Conservation (phyloP, 2,113 vertebrate genomes). For the Sturnus vulgaris region DNA sequence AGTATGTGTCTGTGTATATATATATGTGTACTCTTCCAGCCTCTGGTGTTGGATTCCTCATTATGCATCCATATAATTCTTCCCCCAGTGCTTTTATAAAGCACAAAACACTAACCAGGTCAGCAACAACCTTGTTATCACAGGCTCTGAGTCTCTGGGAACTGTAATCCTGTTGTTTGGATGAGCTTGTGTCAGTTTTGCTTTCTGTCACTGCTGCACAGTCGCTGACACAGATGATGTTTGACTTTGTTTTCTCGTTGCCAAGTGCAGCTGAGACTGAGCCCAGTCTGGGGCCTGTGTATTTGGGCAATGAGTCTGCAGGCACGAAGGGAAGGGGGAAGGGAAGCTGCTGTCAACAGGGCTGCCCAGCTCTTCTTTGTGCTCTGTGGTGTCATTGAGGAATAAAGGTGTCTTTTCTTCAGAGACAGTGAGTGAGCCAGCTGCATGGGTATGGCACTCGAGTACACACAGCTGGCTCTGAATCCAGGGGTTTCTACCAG, state of each 20-base stretch:
- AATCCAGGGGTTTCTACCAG: not conserved
- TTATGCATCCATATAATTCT: constrained; percentile 7
- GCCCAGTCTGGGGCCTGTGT: not conserved
- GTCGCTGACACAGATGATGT: constrained; percentile 46
- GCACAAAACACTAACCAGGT: constrained; percentile 37
- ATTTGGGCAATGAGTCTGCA: not conserved
- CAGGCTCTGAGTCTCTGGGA: constrained; percentile 10
- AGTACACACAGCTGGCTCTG: not conserved
- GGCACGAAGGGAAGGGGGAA: not conserved
- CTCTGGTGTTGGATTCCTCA: not conserved
- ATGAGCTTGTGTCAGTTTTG: constrained; percentile 55
- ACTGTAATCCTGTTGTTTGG: constrained; percentile 49
- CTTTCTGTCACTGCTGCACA: constrained; percentile 40
- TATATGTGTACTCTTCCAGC: not conserved
- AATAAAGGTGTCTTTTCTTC: not conserved
- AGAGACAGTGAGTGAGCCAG: not conserved
- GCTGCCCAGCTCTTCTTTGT: not conserved
- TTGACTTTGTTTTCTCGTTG: constrained; percentile 54
- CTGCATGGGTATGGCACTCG: not conserved
- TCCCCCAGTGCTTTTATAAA: not conserved
- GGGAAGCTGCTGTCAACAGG: not conserved
- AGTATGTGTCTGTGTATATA: not conserved
- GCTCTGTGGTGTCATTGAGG: not conserved
- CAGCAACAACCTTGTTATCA: constrained; percentile 52
- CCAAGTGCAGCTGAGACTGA: constrained; percentile 8